Evolutionary conservation across 2,113 vertebrate genomes (phyloP).

Genomic region (Trogon surrucura): DNA sequence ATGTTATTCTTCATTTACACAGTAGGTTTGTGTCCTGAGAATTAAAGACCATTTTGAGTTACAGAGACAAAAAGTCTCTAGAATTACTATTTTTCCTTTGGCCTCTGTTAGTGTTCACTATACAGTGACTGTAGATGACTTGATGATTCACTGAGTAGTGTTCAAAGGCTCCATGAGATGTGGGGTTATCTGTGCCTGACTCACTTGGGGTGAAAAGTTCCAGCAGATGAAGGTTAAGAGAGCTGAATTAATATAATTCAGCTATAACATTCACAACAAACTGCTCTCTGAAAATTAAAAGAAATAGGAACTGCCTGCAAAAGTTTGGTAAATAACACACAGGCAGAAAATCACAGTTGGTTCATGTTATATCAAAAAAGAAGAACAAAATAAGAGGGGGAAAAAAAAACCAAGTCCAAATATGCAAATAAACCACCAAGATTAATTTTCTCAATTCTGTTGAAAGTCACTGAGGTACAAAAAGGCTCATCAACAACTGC

Average conservation of each 20-base stretch:
- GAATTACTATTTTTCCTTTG: background rate
- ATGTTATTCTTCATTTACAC: background rate
- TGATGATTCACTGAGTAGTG: background rate
- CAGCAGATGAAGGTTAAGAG: background rate
- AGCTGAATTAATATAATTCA: background rate
- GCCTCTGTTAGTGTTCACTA: background rate
- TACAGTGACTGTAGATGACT: background rate
- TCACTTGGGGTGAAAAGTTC: background rate
- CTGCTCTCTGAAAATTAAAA: background rate
- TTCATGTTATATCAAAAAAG: background rate
- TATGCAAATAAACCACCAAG: background rate
- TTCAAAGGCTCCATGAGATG: background rate
- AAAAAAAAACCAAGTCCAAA: background rate
- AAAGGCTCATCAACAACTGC: background rate
- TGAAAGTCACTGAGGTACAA: background rate
- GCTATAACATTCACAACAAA: background rate
- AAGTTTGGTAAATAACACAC: background rate
- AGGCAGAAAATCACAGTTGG: background rate
- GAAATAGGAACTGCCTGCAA: background rate
- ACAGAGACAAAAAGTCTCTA: background rate
- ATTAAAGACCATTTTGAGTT: background rate
- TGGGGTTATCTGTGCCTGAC: background rate
- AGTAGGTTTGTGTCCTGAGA: background rate
- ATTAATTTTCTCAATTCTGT: background rate
- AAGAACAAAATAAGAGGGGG: background rate